Percentiles rank a stretch among this genome's conserved stretches.
Evolutionary conservation across 2,797 vertebrate genomes (phyloP).

Genomic region (Intellagama lesueurii): DNA sequence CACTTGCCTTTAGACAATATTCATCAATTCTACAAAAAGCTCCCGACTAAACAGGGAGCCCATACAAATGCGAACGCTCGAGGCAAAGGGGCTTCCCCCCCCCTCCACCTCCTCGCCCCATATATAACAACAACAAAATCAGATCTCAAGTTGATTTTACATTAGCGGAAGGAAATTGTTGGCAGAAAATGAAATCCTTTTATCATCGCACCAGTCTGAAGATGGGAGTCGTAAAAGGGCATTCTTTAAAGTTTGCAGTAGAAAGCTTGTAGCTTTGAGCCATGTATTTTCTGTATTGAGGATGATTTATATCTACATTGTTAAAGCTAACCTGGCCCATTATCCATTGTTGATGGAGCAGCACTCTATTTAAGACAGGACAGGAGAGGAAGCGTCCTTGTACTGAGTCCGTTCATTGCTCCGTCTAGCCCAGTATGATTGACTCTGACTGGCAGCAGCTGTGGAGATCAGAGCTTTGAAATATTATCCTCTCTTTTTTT

Average conservation of each 20-base stretch:
- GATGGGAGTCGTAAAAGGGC: conserved; percentile 56
- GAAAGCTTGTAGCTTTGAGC: conserved; percentile 37
- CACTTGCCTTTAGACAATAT: conserved; percentile 84
- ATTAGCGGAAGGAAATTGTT: conserved; percentile 50
- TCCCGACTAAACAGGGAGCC: conserved; percentile 71
- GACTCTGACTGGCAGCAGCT: too few species aligned
- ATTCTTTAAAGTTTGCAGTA: conserved; percentile 36
- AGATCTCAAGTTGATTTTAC: conserved; percentile 59
- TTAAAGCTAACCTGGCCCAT: neutral
- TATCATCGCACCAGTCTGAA: conserved; percentile 41
- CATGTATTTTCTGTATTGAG: conserved; percentile 39
- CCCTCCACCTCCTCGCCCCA: neutral
- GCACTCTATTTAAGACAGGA: neutral
- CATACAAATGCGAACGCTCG: conserved; percentile 71
- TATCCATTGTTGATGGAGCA: neutral
- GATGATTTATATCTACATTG: neutral
- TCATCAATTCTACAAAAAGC: conserved; percentile 81
- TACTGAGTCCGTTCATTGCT: too few species aligned
- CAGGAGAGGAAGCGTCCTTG: too few species aligned
- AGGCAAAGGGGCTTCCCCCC: conserved; percentile 46
- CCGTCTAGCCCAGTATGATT: too few species aligned
- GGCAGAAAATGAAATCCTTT: conserved; percentile 66
- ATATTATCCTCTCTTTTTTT: too few species aligned
- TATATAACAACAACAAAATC: conserved; percentile 61
- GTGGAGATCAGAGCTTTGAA: too few species aligned